phyloP scores from a whole-genome alignment of 1,140 invertebrate species.

The Vanessa atalanta region DNA sequence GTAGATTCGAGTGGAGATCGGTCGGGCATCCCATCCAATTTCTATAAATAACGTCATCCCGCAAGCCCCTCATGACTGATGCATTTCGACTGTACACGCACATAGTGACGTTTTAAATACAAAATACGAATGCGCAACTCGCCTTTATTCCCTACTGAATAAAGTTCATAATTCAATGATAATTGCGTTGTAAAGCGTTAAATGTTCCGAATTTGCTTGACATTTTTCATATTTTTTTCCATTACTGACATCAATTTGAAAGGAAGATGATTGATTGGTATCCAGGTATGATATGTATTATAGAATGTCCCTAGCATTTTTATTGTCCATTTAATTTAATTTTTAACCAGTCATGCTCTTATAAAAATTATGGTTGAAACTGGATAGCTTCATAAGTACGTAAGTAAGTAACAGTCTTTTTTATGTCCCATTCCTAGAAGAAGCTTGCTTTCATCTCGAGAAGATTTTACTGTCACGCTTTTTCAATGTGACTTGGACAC shows the following conservation, averaged over 20 bases:
- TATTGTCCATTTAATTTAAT: too few species aligned
- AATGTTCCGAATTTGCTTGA: neutral
- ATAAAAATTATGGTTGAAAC: too few species aligned
- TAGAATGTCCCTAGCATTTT: neutral
- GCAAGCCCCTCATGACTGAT: constrained; percentile 26
- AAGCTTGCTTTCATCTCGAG: too few species aligned
- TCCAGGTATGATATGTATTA: neutral
- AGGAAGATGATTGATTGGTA: neutral
- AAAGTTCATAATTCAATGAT: neutral
- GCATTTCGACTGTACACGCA: constrained; percentile 7
- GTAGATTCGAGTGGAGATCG: constrained; percentile 1
- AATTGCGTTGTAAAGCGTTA: neutral
- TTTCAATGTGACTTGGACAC: too few species aligned
- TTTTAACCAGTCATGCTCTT: too few species aligned
- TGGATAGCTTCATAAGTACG: too few species aligned
- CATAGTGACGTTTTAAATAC: constrained; percentile 15
- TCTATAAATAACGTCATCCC: constrained; percentile 25
- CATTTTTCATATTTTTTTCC: constrained; percentile 8
- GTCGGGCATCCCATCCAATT: constrained; percentile 25
- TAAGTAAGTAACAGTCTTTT: too few species aligned
- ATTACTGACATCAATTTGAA: neutral
- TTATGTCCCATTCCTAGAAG: too few species aligned
- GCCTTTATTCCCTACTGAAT: neutral
- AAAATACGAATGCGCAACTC: neutral
- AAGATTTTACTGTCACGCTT: too few species aligned